phyloP scores from a whole-genome alignment of 2,113 vertebrate species.

The Pholis gunnellus region DNA sequence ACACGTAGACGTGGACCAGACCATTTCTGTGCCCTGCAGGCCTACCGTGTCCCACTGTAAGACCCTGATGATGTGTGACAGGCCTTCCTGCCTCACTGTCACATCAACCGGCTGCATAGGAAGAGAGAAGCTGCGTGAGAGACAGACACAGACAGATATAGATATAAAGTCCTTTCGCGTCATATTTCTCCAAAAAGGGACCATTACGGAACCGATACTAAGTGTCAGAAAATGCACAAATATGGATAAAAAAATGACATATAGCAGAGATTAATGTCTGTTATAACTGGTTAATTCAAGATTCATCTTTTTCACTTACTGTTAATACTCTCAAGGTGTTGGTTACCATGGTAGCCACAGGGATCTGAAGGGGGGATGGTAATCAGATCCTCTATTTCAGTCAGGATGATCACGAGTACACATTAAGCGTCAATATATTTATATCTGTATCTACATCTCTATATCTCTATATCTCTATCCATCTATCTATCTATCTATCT shows the following conservation, averaged over 20 bases:
- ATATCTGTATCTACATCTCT: too few species aligned
- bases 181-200: conserved; percentile 4
- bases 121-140: conserved; percentile 14
- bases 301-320: conserved; percentile 24
- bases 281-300: conserved; percentile 30
- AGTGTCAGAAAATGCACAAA: conserved; percentile 29
- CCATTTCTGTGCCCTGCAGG: conserved; percentile 39
- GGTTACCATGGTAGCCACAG: conserved; percentile 67
- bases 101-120: conserved; percentile 51
- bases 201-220: neutral
- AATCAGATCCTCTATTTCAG: conserved; percentile 8
- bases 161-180: neutral
- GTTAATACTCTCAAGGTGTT: conserved; percentile 42
- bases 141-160: neutral
- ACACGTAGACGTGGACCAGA: conserved; percentile 40
- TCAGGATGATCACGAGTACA: conserved; percentile 11
- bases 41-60: conserved; percentile 29
- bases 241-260: conserved; percentile 23
- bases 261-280: conserved; percentile 32
- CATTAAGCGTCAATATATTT: neutral
- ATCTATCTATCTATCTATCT: conserved; percentile 11
- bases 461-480: too few species aligned
- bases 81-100: conserved; percentile 45
- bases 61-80: conserved; percentile 56
- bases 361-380: conserved; percentile 30